These are phyloP conservation scores for Athene noctua DNA, from an alignment of 2,113 vertebrate genomes.

Conservation along the genomic window DNA sequence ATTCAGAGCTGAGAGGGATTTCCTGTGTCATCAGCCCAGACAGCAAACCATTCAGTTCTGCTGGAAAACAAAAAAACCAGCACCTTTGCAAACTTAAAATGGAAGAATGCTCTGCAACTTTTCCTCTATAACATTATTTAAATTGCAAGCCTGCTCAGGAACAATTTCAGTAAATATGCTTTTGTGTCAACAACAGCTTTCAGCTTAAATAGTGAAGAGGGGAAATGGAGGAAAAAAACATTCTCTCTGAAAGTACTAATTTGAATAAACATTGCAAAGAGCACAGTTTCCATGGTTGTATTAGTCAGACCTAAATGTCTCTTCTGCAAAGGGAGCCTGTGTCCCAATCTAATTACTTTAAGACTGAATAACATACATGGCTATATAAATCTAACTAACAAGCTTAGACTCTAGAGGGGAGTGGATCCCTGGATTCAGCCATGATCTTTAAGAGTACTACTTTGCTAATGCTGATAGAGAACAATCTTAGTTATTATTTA, in stretches of 20 bases:
- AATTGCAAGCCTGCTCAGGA: not conserved
- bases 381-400: not conserved
- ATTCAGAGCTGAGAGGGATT: not conserved
- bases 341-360: not conserved
- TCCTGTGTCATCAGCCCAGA: not conserved
- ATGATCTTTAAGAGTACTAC: not conserved
- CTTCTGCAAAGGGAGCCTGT: not conserved
- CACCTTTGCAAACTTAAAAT: not conserved
- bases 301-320: not conserved
- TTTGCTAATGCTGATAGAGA: not conserved
- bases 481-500: not conserved
- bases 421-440: not conserved
- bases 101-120: not conserved
- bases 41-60: not conserved
- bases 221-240: not conserved
- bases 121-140: not conserved
- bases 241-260: not conserved
- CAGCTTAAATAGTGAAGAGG: not conserved
- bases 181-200: not conserved
- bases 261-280: not conserved
- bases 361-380: not conserved
- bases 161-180: not conserved
- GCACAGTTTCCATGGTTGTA: not conserved
- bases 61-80: not conserved
- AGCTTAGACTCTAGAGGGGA: not conserved